Base-by-base conservation (phyloP, 2,888 invertebrate genomes). In the Acleris holmiana region DNA sequence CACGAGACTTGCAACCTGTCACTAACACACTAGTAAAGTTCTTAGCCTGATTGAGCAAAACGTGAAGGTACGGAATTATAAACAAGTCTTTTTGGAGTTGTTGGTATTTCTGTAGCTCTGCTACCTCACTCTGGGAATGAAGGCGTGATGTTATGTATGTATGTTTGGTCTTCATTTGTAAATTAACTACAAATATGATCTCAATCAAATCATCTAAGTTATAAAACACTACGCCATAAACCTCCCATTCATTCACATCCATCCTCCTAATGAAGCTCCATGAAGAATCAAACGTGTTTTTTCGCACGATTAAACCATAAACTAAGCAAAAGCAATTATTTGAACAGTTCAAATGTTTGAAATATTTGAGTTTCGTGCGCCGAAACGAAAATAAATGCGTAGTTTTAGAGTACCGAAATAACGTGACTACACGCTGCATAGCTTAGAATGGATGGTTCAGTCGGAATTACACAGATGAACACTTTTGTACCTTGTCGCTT, bases 271-370 rank as follows among this genome's bases (percentile, higher is more conserved):
- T 58, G 25, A 41, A 50, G 17, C 13, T 2, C 50, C 18, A 18
- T 59, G 21, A 25, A 25, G 4, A 59, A 59, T 59, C 18, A 5
- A 44, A 50, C 49, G 59, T 49, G 21, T 58, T n/a, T 41, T 19
- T 59, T 51, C 44, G 59, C 59, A 59, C 59, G 44, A 61, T 61
- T 49, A 55, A 55, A 61, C 48, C 61, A 55, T 61, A 61, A 61
- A 61, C 35, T 17, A 55, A 17, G 17, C 40, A 44, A 48, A 44
- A 59, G 41, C 44, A 21, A 41, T 59, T 50, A 58, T 40, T 49
- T 7, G 47, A 19, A 58, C 57, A 23, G n/a, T 49, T 48, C 25
- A n/a, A 46, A 29, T 10, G 47, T 29, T 57, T 29, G 47, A 46
- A 46, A 56, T 46, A 44, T 56, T 56, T 29, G 13, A 47, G 29